Conservation (phyloP, 2,113 vertebrate species). For the Amblyopsis rosae region DNA sequence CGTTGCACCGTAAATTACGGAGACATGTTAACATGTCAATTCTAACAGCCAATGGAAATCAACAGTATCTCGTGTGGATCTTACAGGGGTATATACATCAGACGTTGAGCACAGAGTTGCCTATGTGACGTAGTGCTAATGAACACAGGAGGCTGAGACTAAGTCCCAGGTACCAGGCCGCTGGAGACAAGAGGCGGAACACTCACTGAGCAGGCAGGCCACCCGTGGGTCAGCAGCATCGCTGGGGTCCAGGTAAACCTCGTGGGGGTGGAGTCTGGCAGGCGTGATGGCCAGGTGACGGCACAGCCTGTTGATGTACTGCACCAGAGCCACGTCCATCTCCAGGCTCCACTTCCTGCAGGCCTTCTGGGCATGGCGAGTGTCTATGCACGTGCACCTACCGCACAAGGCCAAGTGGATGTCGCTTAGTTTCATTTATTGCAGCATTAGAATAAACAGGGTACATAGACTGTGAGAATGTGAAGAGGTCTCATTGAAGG, state of each 20-base stretch:
- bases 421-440: not conserved
- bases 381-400: conserved; percentile 93
- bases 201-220: conserved; percentile 86
- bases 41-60: too few species aligned
- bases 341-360: conserved; percentile 92
- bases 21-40: too few species aligned
- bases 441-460: not conserved
- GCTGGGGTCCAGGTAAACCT: conserved; percentile 90
- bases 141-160: too few species aligned
- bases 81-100: too few species aligned
- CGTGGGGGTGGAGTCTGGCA: conserved; percentile 91
- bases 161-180: too few species aligned
- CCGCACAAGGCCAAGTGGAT: not conserved
- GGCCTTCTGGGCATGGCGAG: conserved; percentile 90
- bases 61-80: too few species aligned
- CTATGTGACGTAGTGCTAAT: too few species aligned
- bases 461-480: too few species aligned
- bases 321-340: conserved; percentile 93
- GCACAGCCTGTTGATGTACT: conserved; percentile 92
- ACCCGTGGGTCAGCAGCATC: conserved; percentile 88
- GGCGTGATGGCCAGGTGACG: conserved; percentile 96
- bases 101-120: too few species aligned
- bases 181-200: not conserved
- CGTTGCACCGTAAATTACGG: too few species aligned
- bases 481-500: too few species aligned